phyloP scores from a whole-genome alignment of 2,797 vertebrate genomes.

The Peromyscus eremicus region DNA sequence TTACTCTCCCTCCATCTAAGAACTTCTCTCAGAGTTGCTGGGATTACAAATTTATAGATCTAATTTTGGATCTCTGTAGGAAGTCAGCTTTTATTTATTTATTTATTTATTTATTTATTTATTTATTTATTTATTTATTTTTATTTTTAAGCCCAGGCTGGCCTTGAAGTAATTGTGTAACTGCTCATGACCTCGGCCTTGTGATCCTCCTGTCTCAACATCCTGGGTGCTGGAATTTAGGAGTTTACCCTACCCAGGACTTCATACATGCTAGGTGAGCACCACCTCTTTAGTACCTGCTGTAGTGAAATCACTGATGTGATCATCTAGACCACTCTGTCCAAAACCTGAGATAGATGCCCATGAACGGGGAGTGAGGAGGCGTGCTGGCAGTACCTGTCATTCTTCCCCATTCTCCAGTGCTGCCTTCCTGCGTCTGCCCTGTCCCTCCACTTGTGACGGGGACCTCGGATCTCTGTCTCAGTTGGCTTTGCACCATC shows the following conservation, averaged over 20 bases:
- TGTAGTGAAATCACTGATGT: slow-evolving; percentile 17
- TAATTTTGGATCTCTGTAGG: not conserved
- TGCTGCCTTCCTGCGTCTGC: not conserved
- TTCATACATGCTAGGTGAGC: not conserved
- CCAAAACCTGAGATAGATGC: not conserved
- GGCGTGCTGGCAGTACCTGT: not conserved
- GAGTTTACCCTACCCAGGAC: not conserved
- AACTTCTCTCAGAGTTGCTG: slow-evolving; percentile 24
- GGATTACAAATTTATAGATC: not conserved
- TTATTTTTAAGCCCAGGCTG: not conserved
- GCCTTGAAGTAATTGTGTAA: not conserved
- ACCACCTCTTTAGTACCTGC: not conserved
- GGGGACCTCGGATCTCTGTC: not conserved
- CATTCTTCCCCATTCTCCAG: not conserved
- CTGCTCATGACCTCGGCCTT: not conserved
- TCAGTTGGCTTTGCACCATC: not conserved
- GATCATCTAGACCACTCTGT: not conserved
- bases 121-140: too few relatives aligned
- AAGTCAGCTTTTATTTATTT: not conserved
- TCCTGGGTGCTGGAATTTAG: not conserved
- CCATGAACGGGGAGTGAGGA: not conserved
- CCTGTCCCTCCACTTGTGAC: not conserved
- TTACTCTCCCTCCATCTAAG: not conserved
- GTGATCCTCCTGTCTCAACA: not conserved
- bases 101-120: too few relatives aligned